Evolutionary conservation across 2,888 invertebrate species (phyloP).

Genomic region (Lingula anatina): DNA sequence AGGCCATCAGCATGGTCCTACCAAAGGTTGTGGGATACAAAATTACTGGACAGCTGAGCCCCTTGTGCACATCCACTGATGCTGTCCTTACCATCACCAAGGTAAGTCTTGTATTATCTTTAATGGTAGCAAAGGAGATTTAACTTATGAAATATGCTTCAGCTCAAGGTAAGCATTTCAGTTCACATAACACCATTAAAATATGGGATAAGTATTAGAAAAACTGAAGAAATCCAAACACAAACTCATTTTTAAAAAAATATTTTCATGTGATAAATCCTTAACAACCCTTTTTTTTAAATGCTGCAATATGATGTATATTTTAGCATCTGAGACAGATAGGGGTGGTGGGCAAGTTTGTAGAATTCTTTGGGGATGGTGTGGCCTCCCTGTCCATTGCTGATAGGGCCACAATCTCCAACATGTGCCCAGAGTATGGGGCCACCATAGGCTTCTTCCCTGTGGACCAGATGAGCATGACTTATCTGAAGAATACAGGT

Average conservation of each 20-base stretch:
- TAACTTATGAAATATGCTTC: too few species aligned
- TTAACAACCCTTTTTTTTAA: too few species aligned
- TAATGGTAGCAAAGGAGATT: too few species aligned
- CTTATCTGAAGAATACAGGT: conserved; percentile 84
- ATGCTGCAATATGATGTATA: too few species aligned
- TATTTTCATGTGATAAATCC: too few species aligned
- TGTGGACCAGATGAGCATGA: conserved; percentile 73
- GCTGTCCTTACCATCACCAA: conserved; percentile 95
- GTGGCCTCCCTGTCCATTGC: conserved; percentile 87
- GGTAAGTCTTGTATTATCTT: too few species aligned
- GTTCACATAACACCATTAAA: too few species aligned
- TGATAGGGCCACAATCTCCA: conserved; percentile 94
- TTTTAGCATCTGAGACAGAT: conserved; percentile 77
- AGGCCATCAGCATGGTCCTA: conserved; percentile 92
- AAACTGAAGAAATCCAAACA: too few species aligned
- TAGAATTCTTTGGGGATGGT: conserved; percentile 96
- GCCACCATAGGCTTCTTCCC: conserved; percentile 95
- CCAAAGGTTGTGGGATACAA: conserved; percentile 95
- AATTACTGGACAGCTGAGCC: conserved; percentile 72
- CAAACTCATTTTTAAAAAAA: too few species aligned
- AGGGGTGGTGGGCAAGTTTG: conserved; percentile 97
- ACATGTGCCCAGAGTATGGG: conserved; percentile 98
- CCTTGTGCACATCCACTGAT: conserved; percentile 90
- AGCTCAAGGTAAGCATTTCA: too few species aligned
- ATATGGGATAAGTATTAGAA: too few species aligned